phyloP scores from a whole-genome alignment of 2,888 invertebrate genomes.

The Nebria salina region DNA sequence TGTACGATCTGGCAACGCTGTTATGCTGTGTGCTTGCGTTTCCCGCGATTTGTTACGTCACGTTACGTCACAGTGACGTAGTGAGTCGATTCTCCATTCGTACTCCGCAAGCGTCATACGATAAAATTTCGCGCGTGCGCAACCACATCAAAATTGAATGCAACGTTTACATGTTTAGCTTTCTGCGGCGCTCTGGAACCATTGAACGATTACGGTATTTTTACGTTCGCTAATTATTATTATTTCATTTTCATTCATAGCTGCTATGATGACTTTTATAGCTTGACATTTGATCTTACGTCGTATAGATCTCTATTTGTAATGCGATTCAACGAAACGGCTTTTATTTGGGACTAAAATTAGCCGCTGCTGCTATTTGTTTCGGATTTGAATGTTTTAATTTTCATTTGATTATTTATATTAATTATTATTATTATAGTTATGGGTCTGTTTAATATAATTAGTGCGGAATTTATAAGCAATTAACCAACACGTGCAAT shows the following conservation, averaged over 20 bases:
- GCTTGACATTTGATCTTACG: too few species aligned
- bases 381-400: too few species aligned
- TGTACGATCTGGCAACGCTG: neutral
- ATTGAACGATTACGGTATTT: neutral
- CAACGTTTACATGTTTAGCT: neutral
- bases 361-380: too few species aligned
- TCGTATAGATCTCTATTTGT: too few species aligned
- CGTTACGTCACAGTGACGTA: conserved; percentile 30
- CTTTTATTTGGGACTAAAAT: too few species aligned
- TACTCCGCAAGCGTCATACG: neutral
- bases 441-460: too few species aligned
- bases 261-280: too few species aligned
- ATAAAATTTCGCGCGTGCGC: neutral
- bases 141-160: neutral
- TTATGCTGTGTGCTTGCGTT: conserved; percentile 5
- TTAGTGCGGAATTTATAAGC: too few species aligned
- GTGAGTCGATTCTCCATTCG: neutral
- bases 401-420: too few species aligned
- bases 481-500: too few species aligned
- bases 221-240: neutral
- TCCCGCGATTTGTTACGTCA: conserved; percentile 30
- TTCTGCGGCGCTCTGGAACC: neutral
- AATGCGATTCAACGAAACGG: too few species aligned
- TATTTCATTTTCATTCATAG: neutral
- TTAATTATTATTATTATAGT: too few species aligned